Percentiles rank a stretch among this genome's conserved stretches.
Conservation (phyloP, 2,888 invertebrate genomes). For the Phalangium opilio region DNA sequence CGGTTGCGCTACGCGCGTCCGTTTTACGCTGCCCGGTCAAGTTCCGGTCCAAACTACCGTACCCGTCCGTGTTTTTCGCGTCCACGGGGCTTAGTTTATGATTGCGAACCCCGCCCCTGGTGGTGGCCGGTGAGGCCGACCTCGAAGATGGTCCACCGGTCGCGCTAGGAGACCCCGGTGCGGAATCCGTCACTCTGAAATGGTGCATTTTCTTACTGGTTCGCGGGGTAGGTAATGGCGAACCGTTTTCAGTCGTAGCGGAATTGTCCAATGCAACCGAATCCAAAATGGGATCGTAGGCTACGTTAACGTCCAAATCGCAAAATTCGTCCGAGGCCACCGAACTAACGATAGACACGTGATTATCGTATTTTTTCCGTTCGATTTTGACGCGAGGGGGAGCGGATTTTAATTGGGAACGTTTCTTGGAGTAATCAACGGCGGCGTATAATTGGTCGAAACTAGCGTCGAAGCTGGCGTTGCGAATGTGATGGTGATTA, state of each 20-base stretch:
- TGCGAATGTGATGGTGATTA: neutral
- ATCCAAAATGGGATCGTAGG: conserved; percentile 28
- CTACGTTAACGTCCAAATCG: conserved; percentile 13
- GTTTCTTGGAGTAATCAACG: conserved; percentile 21
- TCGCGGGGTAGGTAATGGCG: conserved; percentile 20
- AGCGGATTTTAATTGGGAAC: conserved; percentile 10
- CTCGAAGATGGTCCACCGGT: conserved; percentile 1
- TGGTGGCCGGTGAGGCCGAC: neutral
- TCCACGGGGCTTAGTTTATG: neutral
- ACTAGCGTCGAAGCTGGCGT: conserved; percentile 8
- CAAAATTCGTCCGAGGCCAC: conserved; percentile 15
- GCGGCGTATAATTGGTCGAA: conserved; percentile 21
- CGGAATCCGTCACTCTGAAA: neutral
- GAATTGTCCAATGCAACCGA: conserved; percentile 29
- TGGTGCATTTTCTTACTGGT: neutral
- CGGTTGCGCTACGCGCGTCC: conserved; percentile 8
- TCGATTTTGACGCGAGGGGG: conserved; percentile 29
- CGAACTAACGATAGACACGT: conserved; percentile 14
- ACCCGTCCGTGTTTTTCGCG: conserved; percentile 6
- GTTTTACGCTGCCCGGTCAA: conserved; percentile 12
- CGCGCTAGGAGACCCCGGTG: conserved; percentile 3
- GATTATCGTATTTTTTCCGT: conserved; percentile 24
- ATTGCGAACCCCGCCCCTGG: neutral
- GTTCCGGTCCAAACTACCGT: conserved; percentile 15
- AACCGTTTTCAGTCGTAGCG: conserved; percentile 29